Evolutionary conservation across 2,888 invertebrate genomes (phyloP).

Genomic region (Amphimallon solstitiale): DNA sequence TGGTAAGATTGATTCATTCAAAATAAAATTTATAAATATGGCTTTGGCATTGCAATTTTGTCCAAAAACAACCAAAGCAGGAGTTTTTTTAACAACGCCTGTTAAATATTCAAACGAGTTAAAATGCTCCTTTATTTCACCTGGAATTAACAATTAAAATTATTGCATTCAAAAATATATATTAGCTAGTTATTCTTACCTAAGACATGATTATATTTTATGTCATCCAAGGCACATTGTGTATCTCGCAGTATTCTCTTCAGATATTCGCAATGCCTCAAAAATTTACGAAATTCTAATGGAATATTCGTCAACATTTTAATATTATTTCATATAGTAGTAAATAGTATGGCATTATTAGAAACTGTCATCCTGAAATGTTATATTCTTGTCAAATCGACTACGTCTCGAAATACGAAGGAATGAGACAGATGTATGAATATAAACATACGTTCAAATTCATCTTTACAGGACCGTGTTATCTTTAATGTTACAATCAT

Average conservation of each 20-base stretch:
- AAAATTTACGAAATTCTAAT: constrained; percentile 59
- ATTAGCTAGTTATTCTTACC: constrained; percentile 22
- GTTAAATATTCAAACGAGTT: constrained; percentile 54
- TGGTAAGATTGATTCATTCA: constrained; percentile 75
- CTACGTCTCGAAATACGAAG: not conserved
- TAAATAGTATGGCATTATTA: constrained; percentile 22
- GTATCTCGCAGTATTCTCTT: constrained; percentile 60
- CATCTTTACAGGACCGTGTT: not conserved
- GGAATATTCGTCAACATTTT: constrained; percentile 40
- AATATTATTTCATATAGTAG: not conserved
- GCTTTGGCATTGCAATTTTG: constrained; percentile 77
- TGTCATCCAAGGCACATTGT: constrained; percentile 57
- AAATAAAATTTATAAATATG: constrained; percentile 76
- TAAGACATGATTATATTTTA: constrained; percentile 56
- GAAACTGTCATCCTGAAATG: constrained; percentile 17
- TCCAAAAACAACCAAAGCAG: constrained; percentile 79
- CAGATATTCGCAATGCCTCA: constrained; percentile 58
- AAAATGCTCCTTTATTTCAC: constrained; percentile 58
- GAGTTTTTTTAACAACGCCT: constrained; percentile 60
- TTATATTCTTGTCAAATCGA: constrained; percentile 16
- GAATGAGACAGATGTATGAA: constrained; percentile 2
- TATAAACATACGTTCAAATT: not conserved
- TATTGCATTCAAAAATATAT: constrained; percentile 11
- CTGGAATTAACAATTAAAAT: constrained; percentile 46
- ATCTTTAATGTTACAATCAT: no score